Base-by-base conservation (phyloP, 2,113 vertebrate species). In the Pao palembangensis region DNA sequence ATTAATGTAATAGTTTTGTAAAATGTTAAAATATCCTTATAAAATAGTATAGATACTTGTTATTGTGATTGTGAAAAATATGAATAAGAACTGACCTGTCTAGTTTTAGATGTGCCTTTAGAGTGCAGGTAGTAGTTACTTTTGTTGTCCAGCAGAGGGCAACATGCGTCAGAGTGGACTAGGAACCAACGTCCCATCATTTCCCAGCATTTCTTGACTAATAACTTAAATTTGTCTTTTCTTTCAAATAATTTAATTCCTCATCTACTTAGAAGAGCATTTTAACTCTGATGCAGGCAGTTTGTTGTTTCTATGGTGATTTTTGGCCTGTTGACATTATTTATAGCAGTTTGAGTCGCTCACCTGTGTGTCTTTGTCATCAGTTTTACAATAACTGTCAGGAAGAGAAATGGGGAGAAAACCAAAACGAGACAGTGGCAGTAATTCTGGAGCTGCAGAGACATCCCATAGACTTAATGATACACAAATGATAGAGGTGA, bases 101-200 rank as follows among this genome's bases (percentile, higher is more conserved):
- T 15, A 14, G 19, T 43, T 38, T 23, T 48, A 48, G 28, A 2
- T 58, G 11, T 31, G 28, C 28, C 28, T 21, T 12, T 8, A 23
- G 12, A 47, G 16, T 25, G 25, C 23, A 55, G n/a, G 23, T 8
- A 42, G 69, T 42, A 66, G 74, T 71, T 55, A 38, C 34, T 16
- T 4, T 16, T 28, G 1, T 55, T 58, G 52, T 81, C 85, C 87
- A 81, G 56, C 76, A 88, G 84, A 72, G 80, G 84, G 85, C 54
- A 63, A 38, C 76, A 65, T 67, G 51, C 15, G 49, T 67, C 55
- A 48, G 18, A n/a, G 12, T 18, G 38, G 44, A 34, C 28, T n/a
- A 15, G 31, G 62, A 50, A 49, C 21, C 10, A 54, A 51, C 12
- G 11, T 38, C 34, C 34, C 34, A 38, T 38, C 34, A 12, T 28